phyloP scores from a whole-genome alignment of 2,797 vertebrate genomes.

The Sphenopsis melanotis region DNA sequence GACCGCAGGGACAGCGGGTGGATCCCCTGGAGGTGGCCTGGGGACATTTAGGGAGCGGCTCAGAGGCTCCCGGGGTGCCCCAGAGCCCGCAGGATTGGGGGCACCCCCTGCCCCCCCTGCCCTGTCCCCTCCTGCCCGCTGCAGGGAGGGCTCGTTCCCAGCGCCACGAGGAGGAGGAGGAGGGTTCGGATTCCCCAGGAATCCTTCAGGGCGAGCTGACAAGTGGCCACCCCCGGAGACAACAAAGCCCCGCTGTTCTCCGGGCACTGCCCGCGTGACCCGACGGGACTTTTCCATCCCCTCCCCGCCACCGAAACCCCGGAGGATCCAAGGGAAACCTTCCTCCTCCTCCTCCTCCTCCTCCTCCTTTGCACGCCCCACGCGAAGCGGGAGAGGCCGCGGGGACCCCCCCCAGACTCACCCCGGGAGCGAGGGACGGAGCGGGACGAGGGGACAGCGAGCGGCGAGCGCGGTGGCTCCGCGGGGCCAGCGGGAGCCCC shows the following conservation, averaged over 20 bases:
- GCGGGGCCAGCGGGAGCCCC: not conserved
- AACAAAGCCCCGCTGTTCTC: constrained; percentile 51
- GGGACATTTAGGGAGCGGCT: not conserved
- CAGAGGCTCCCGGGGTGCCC: not conserved
- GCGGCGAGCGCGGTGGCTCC: not conserved
- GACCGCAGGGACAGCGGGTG: not conserved
- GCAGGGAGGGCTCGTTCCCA: not conserved
- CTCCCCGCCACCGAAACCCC: not conserved
- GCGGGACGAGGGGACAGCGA: not conserved
- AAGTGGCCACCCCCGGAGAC: constrained; percentile 34
- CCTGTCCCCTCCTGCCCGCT: not conserved
- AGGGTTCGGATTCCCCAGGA: not conserved
- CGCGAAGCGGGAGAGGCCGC: not conserved
- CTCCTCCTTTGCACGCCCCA: not conserved
- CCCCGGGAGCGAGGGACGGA: not conserved
- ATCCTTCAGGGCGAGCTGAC: not conserved
- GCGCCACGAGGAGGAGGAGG: not conserved
- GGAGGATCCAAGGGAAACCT: not conserved
- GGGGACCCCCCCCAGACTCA: not conserved
- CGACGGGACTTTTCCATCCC: not conserved
- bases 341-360: not conserved
- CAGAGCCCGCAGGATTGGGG: not conserved
- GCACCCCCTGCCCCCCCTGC: not conserved
- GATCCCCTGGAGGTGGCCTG: not conserved
- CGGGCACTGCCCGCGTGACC: not conserved